Percentiles rank a stretch among this genome's conserved stretches.
Conservation (phyloP, 2,888 invertebrate species). For the Tenodera sinensis region DNA sequence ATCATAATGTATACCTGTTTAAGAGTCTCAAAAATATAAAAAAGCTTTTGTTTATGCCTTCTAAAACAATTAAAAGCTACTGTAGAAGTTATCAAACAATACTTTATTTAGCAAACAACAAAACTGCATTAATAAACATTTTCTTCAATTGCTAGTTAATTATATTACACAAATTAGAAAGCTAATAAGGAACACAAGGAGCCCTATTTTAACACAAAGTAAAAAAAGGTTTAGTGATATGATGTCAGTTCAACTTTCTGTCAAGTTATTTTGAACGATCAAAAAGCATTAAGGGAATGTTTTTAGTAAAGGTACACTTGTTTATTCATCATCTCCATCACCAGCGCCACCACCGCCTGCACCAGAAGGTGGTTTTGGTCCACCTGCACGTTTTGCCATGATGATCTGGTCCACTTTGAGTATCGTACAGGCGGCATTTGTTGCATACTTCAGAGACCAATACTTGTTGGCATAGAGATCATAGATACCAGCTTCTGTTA, state of each 20-base stretch:
- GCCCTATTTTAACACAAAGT: neutral
- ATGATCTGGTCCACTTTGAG: slow-evolving; percentile 96
- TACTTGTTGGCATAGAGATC: slow-evolving; percentile 83
- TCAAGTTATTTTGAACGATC: neutral
- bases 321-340: neutral
- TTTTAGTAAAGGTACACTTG: neutral
- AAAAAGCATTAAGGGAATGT: neutral
- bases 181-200: neutral
- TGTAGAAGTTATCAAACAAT: neutral
- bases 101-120: neutral
- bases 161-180: neutral
- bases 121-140: neutral
- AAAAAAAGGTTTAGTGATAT: neutral
- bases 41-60: too few relatives aligned
- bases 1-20: too few relatives aligned
- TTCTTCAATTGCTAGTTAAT: neutral
- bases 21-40: too few relatives aligned
- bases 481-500: slow-evolving; percentile 69
- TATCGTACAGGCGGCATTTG: slow-evolving; percentile 87
- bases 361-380: slow-evolving; percentile 71
- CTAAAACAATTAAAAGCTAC: too few relatives aligned
- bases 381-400: slow-evolving; percentile 96
- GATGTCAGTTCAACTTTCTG: neutral
- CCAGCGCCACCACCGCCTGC: slow-evolving; percentile 6
- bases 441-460: slow-evolving; percentile 95